Evolutionary conservation across 2,113 vertebrate genomes (phyloP), one percentile per base, ranked within the genome.

Genomic region (Leucosticte australis): DNA sequence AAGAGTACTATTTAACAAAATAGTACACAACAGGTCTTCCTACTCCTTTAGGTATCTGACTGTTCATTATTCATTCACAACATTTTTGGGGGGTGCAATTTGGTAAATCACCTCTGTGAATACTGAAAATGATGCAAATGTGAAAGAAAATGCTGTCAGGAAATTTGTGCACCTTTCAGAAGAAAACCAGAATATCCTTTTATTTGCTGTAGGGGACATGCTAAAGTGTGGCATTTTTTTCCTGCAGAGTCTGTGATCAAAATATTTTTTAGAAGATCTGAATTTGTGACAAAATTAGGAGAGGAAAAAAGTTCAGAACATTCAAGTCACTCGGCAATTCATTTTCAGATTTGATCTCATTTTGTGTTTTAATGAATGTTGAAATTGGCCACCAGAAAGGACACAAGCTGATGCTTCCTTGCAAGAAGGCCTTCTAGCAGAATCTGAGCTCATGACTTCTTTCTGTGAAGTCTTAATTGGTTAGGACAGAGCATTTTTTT

Each of bases 401-500:
- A 73, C 46, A 63, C 0, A 5, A 64, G 57, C 44, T 86, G 55
- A 67, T 2, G 13, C n/a, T 55, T 47, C 83, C 53, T 89, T 69
- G 53, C 52, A 92, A 89, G 8, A 41, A 94, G 65, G 68, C 31
- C 81, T 95, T 94, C 84, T 80, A 95, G 69, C 63, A 84, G 70
- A 95, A 95, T 68, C 69, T 6, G 5, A 67, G 68, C 53, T 83
- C 76, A 39, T 47, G 75, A 79, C 74, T 92, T 89, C 35, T 88
- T 92, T 82, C 74, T 7, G 3, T 33, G 42, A 87, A 93, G 42
- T 50, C 80, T 83, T 89, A 93, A 96, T 95, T 97, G 95, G 71
- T 94, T 95, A 90, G 84, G 96, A 96, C 94, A 96, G 90, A 90
- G 31, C n/a, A n/a, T 6, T n/a, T 56, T 23, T 46, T 39, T 22